Base-by-base conservation (phyloP, 2,113 vertebrate genomes). In the Spheniscus mendiculus region DNA sequence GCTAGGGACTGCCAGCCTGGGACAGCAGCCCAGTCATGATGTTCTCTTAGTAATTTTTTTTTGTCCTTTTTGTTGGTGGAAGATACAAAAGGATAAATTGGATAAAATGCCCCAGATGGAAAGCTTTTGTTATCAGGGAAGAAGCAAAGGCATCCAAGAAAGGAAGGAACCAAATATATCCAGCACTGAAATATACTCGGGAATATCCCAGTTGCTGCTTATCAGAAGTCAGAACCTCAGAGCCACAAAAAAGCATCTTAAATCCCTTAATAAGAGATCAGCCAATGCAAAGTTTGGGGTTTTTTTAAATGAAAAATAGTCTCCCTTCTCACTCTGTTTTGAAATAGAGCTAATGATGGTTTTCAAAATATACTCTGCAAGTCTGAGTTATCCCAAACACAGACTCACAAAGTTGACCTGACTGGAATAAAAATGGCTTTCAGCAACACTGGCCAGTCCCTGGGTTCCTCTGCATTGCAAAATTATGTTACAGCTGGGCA, bases 61-160 rank as follows among this genome's bases (percentile, higher is more conserved):
- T 73, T 36, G n/a, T 89, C 30, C 30, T 80, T 76, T 88, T 55
- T 94, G 25, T 83, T 97, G 83, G 34, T 96, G 62, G 47, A 83
- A 88, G 58, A 87, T 15, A 89, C 52, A 90, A 94, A 93, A 81
- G 52, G 49, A 91, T 70, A 84, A 93, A 89, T 84, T 92, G 55
- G 50, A 93, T 91, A 45, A 91, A 95, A 88, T 92, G 53, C 49
- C 81, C 42, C 62, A 87, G 62, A 93, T 94, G 50, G 53, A 93
- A 93, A 85, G 74, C 62, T 92, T 96, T 96, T 91, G 42, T 96
- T 96, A 84, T 79, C 61, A 80, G 45, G 34, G 16, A 77, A 97
- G 85, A 81, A 83, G 71, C 30, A 87, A 87, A 94, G 40, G 53
- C 87, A 80, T 96, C 49, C 89, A 89, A 95, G 80, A 95, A 82